Conservation (phyloP, 1,140 invertebrate species). For the Bombus polaris region DNA sequence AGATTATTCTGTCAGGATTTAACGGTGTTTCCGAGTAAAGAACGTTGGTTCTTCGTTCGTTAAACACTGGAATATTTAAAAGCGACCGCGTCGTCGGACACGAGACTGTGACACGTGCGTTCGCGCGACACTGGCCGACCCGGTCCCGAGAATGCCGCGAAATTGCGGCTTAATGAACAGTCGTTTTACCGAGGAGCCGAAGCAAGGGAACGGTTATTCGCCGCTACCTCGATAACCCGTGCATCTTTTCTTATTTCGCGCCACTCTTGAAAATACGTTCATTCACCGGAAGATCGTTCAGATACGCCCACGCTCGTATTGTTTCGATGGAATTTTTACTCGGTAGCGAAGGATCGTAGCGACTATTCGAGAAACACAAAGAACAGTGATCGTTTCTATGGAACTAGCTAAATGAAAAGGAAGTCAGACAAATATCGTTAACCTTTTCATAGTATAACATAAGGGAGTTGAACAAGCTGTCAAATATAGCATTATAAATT, state of each 20-base stretch:
- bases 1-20: not conserved
- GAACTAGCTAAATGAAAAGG: too few species aligned
- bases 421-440: too few species aligned
- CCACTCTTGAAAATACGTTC: too few species aligned
- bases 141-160: not conserved
- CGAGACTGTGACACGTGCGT: conserved; percentile 32
- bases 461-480: not conserved
- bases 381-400: too few species aligned
- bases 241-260: not conserved
- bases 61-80: conserved; percentile 48
- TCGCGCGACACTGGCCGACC: not conserved
- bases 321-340: too few species aligned
- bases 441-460: too few species aligned
- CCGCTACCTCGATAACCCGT: not conserved
- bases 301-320: too few species aligned
- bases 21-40: not conserved
- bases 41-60: not conserved
- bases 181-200: not conserved
- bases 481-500: not conserved
- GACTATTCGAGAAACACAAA: too few species aligned
- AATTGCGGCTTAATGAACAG: conserved; percentile 41
- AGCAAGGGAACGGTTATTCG: not conserved
- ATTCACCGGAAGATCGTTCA: too few species aligned
- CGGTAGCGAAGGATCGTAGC: too few species aligned
- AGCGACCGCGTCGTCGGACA: conserved; percentile 23